phyloP scores from a whole-genome alignment of 2,797 vertebrate species.

The Coracias cyanogaster region DNA sequence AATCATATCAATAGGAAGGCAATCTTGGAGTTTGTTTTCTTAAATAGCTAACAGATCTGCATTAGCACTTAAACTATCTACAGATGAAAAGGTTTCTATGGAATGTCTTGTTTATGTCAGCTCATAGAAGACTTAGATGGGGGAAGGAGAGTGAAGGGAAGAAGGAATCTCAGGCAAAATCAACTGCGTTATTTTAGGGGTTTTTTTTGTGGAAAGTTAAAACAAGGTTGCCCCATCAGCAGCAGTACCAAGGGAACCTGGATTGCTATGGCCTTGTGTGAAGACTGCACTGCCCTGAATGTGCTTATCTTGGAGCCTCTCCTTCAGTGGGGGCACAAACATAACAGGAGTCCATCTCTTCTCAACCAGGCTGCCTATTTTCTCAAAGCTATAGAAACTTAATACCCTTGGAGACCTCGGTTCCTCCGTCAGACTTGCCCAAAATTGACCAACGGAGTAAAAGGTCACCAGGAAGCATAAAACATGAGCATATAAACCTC shows the following conservation, averaged over 20 bases:
- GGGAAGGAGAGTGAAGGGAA: not conserved
- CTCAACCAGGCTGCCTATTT: slow-evolving; percentile 9
- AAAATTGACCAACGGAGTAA: slow-evolving; percentile 39
- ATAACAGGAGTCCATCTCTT: not conserved
- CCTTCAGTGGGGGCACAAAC: not conserved
- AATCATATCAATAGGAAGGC: not conserved
- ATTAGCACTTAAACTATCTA: not conserved
- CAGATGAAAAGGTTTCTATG: slow-evolving; percentile 1
- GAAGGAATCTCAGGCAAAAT: not conserved
- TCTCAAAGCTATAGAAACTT: not conserved
- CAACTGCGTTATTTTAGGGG: not conserved
- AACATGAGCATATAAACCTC: slow-evolving; percentile 35
- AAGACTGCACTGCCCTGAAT: not conserved
- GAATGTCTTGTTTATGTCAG: not conserved
- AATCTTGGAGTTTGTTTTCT: not conserved
- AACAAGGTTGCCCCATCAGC: not conserved
- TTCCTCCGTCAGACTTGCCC: not conserved
- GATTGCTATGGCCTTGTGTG: not conserved
- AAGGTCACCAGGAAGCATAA: slow-evolving; percentile 32
- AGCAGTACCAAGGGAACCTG: not conserved
- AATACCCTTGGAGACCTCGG: not conserved
- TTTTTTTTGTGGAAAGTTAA: not conserved
- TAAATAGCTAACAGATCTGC: not conserved
- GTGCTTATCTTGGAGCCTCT: not conserved
- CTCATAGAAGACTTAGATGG: not conserved